Percentiles rank a stretch among this genome's conserved stretches.
Conservation (phyloP, 2,888 invertebrate genomes). For the Amorpha juglandis region DNA sequence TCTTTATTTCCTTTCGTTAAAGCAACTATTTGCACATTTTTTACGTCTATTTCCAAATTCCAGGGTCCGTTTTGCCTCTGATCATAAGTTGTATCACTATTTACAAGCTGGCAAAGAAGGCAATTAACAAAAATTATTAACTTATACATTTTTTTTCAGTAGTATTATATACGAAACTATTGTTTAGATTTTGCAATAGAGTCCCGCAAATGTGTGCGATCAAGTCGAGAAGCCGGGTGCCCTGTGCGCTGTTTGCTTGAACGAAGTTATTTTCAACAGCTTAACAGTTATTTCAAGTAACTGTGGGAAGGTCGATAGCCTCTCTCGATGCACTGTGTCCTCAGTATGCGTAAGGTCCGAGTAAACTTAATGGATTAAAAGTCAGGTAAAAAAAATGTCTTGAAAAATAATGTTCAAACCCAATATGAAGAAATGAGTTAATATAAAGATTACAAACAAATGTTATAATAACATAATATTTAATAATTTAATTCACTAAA, state of each 20-base stretch:
- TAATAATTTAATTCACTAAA: no score
- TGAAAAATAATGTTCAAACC: not conserved
- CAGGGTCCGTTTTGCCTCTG: constrained; percentile 91
- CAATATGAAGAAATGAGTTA: no score
- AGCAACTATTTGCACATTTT: constrained; percentile 90
- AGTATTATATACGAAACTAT: not conserved
- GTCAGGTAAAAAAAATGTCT: not conserved
- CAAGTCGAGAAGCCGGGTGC: constrained; percentile 57
- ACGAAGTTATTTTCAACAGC: constrained; percentile 79
- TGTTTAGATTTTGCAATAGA: constrained; percentile 51
- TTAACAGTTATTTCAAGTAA: constrained; percentile 82
- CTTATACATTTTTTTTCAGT: constrained; percentile 44
- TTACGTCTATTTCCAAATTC: constrained; percentile 91
- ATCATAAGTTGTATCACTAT: constrained; percentile 72
- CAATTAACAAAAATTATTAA: constrained; percentile 45
- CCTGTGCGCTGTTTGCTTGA: constrained; percentile 64
- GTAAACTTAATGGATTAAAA: constrained; percentile 34
- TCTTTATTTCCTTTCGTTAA: constrained; percentile 85
- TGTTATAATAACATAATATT: no score
- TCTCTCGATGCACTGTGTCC: constrained; percentile 68
- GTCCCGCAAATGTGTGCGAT: constrained; percentile 64
- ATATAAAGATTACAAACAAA: no score
- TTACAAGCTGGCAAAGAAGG: constrained; percentile 39
- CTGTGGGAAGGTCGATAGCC: constrained; percentile 82
- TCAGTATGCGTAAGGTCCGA: constrained; percentile 70